phyloP scores from a whole-genome alignment of 2,888 invertebrate genomes.

The Zhengitettix transpicula region DNA sequence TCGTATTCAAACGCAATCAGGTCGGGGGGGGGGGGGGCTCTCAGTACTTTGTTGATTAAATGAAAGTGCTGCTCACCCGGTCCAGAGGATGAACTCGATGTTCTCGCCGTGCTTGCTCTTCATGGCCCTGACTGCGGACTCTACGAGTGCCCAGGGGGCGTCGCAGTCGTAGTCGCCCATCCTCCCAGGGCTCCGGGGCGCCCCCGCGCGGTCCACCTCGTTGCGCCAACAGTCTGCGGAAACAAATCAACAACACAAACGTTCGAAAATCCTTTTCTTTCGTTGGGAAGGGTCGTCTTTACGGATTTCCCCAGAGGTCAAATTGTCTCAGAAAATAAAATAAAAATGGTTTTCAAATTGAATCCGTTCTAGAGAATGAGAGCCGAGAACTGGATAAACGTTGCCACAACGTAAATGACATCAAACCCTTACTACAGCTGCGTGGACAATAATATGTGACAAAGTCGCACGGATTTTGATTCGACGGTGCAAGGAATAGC shows the following conservation, averaged over 20 bases:
- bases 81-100: slow-evolving; percentile 88
- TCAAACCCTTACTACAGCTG: too few relatives aligned
- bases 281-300: too few relatives aligned
- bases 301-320: too few relatives aligned
- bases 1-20: background rate
- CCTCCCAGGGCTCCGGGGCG: slow-evolving; percentile 40
- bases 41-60: background rate
- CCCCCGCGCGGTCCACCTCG: slow-evolving; percentile 26
- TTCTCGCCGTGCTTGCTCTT: slow-evolving; percentile 66
- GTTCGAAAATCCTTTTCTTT: too few relatives aligned
- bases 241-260: background rate
- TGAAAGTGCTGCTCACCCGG: slow-evolving; percentile 50
- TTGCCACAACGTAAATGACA: too few relatives aligned
- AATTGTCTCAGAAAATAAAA: too few relatives aligned
- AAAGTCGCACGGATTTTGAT: too few relatives aligned
- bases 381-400: too few relatives aligned
- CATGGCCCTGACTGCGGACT: slow-evolving; percentile 79
- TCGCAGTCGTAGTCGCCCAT: slow-evolving; percentile 75
- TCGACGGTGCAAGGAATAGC: too few relatives aligned
- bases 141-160: slow-evolving; percentile 74
- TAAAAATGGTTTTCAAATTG: too few relatives aligned
- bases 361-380: too few relatives aligned
- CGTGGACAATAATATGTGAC: too few relatives aligned
- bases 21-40: background rate
- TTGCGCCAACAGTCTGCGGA: slow-evolving; percentile 40